Percentiles rank a stretch among this genome's conserved stretches.
These are phyloP conservation scores for Scaptomyza montana DNA, from an alignment of 1,140 invertebrate genomes.

Conservation along the genomic window DNA sequence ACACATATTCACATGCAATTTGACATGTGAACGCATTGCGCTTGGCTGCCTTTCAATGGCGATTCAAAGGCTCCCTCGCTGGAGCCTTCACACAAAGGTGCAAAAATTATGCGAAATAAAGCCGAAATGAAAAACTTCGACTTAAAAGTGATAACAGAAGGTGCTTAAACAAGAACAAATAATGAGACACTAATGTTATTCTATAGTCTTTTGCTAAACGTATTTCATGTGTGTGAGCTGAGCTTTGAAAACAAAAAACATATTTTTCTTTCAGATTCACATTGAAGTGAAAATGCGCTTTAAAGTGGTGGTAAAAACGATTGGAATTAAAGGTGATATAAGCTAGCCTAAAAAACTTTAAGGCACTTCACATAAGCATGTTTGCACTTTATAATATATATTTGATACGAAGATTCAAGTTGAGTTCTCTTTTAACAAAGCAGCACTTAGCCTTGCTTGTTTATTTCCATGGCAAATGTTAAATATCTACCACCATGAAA, in stretches of 20 bases:
- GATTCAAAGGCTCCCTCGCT: slow-evolving; percentile 57
- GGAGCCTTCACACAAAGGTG: slow-evolving; percentile 41
- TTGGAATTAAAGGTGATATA: too few species aligned
- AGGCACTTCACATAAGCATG: not conserved
- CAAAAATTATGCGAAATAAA: slow-evolving; percentile 75
- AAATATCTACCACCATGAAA: not conserved
- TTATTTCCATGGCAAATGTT: too few species aligned
- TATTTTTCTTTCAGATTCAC: not conserved
- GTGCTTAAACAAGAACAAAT: slow-evolving; percentile 11
- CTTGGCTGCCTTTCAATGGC: slow-evolving; percentile 66
- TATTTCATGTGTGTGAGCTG: not conserved
- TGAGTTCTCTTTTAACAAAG: too few species aligned
- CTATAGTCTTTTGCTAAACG: not conserved
- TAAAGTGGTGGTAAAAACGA: not conserved
- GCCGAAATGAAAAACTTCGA: slow-evolving; percentile 42
- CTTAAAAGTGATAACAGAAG: slow-evolving; percentile 4
- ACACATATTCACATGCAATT: slow-evolving; percentile 42
- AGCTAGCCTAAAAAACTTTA: too few species aligned
- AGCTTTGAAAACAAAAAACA: not conserved
- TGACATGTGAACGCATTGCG: slow-evolving; percentile 48
- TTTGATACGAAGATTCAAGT: too few species aligned
- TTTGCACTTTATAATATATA: too few species aligned
- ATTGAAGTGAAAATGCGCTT: not conserved
- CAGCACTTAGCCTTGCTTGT: too few species aligned
- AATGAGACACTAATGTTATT: slow-evolving; percentile 4